A percentile compares a stretch with the other conserved stretches of the same genome.
Conservation (phyloP, 1,140 invertebrate species). For the Drosophila malerkotliana region DNA sequence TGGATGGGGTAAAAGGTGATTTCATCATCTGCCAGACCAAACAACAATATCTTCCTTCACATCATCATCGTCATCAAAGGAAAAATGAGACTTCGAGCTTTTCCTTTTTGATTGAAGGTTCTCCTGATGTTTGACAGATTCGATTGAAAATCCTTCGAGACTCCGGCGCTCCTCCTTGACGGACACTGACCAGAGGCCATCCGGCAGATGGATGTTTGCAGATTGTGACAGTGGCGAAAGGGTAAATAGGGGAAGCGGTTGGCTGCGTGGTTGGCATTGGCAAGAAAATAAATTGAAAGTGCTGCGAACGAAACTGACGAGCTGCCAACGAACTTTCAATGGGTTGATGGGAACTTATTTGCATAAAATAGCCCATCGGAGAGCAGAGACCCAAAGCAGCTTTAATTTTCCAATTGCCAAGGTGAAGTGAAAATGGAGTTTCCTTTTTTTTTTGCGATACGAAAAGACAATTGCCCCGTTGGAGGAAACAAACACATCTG, state of each 20-base stretch:
- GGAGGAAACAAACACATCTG: conserved; percentile 65
- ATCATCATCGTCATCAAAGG: conserved; percentile 40
- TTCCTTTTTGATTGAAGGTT: conserved; percentile 80
- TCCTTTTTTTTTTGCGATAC: conserved; percentile 34
- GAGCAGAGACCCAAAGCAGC: conserved; percentile 21
- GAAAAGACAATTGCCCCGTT: conserved; percentile 61
- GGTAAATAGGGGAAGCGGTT: conserved; percentile 63
- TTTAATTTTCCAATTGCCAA: conserved; percentile 34
- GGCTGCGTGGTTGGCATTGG: conserved; percentile 14
- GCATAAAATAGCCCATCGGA: conserved; percentile 61
- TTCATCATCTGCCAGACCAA: conserved; percentile 64
- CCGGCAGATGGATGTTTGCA: conserved; percentile 71
- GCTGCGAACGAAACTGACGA: conserved; percentile 29
- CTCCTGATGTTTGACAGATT: conserved; percentile 82
- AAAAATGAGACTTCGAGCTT: conserved; percentile 75
- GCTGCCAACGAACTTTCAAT: conserved; percentile 14
- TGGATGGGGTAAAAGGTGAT: conserved; percentile 48
- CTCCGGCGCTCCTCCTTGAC: conserved; percentile 55
- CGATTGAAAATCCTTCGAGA: conserved; percentile 83
- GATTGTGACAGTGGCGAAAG: conserved; percentile 76
- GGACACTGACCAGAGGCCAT: conserved; percentile 53
- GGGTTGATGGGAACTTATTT: conserved; percentile 77
- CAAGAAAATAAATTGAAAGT: conserved; percentile 66
- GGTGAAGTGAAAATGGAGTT: conserved; percentile 4
- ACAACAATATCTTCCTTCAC: conserved; percentile 44